phyloP scores from a whole-genome alignment of 2,113 vertebrate genomes.

The Percopsis transmontana region DNA sequence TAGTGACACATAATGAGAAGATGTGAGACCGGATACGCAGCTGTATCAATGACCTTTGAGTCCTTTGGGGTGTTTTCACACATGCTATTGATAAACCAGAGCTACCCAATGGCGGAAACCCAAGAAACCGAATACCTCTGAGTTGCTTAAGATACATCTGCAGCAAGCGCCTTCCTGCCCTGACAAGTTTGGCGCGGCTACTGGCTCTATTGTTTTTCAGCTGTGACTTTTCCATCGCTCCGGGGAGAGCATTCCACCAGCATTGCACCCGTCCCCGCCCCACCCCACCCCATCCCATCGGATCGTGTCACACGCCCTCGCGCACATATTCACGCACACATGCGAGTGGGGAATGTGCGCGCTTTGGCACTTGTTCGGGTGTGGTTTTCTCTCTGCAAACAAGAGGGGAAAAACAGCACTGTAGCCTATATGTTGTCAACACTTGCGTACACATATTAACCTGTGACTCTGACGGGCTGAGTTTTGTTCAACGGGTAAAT shows the following conservation, averaged over 20 bases:
- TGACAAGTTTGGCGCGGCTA: slow-evolving; percentile 53
- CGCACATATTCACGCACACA: background rate
- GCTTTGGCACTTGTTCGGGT: slow-evolving; percentile 57
- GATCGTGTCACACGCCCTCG: background rate
- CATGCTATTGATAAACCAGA: background rate
- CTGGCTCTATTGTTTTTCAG: slow-evolving; percentile 45
- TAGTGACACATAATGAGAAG: background rate
- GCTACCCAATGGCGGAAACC: slow-evolving; percentile 10
- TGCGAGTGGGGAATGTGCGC: background rate
- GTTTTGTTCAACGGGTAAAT: slow-evolving; percentile 34
- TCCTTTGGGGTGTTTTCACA: slow-evolving; percentile 3
- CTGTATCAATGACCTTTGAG: slow-evolving; percentile 15
- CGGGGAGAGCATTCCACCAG: slow-evolving; percentile 58
- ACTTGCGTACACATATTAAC: slow-evolving; percentile 48
- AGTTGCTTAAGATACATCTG: background rate
- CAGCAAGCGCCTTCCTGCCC: slow-evolving; percentile 45
- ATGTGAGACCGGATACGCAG: background rate
- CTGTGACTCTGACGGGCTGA: slow-evolving; percentile 32
- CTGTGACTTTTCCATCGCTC: slow-evolving; percentile 64
- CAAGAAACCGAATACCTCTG: background rate
- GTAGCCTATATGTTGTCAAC: background rate
- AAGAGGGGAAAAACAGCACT: slow-evolving; percentile 18
- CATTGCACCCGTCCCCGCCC: slow-evolving; percentile 16
- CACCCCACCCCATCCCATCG: background rate
- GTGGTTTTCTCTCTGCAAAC: slow-evolving; percentile 65